Evolutionary conservation across 2,797 vertebrate species (phyloP).

Genomic region (Microctenopoma stevenorrisi): DNA sequence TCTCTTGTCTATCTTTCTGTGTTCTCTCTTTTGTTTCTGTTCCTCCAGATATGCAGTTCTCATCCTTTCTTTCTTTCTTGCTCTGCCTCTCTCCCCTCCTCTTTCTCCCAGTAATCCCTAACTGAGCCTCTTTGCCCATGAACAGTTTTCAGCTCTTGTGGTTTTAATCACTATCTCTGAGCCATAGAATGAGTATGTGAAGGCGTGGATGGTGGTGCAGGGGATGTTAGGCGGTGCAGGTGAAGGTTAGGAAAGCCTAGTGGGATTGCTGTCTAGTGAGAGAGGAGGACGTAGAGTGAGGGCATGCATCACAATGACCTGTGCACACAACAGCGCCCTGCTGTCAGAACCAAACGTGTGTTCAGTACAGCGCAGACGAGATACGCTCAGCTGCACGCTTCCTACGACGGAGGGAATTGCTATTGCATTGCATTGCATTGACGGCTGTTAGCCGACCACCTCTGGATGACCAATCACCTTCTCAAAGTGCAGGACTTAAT

Average conservation of each 20-base stretch:
- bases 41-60: constrained; percentile 7
- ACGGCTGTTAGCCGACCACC: too few relatives aligned
- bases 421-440: background rate
- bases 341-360: constrained; percentile 19
- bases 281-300: constrained; percentile 38
- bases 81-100: constrained; percentile 9
- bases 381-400: background rate
- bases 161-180: constrained; percentile 72
- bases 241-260: constrained; percentile 62
- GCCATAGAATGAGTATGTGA: constrained; percentile 62
- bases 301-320: constrained; percentile 61
- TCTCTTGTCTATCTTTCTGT: constrained; percentile 33
- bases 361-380: background rate
- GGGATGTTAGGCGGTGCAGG: constrained; percentile 46
- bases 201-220: constrained; percentile 47
- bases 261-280: constrained; percentile 56
- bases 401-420: background rate
- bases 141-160: constrained; percentile 72
- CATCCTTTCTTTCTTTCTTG: background rate
- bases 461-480: too few relatives aligned
- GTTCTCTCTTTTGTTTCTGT: constrained; percentile 5
- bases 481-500: too few relatives aligned
- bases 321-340: constrained; percentile 24
- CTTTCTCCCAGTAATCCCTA: constrained; percentile 49
- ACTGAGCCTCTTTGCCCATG: constrained; percentile 64